These are phyloP conservation scores for Pasiphila rectangulata DNA, from an alignment of 2,888 invertebrate genomes.

Conservation along the genomic window DNA sequence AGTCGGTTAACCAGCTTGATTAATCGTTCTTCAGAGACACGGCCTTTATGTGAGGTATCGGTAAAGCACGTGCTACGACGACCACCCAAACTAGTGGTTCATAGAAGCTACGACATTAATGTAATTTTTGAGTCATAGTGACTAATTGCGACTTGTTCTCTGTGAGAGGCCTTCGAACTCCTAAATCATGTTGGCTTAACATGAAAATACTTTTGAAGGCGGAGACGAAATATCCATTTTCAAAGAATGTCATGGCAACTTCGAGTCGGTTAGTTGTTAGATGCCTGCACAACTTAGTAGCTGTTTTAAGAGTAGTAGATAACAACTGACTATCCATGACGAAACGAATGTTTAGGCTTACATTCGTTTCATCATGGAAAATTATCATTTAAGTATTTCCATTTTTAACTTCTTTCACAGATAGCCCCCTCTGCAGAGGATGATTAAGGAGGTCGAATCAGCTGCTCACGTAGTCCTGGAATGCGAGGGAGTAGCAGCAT, in stretches of 20 bases:
- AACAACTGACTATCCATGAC: not conserved
- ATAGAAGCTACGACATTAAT: conserved; percentile 22
- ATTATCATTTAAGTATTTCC: too few species aligned
- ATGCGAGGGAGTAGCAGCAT: too few species aligned
- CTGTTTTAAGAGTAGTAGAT: not conserved
- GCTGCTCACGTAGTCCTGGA: too few species aligned
- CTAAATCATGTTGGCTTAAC: not conserved
- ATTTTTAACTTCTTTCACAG: too few species aligned
- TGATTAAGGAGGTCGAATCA: too few species aligned
- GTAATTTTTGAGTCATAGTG: conserved; percentile 17
- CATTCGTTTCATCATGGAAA: too few species aligned
- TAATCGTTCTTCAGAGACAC: conserved; percentile 58
- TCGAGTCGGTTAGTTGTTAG: too few species aligned
- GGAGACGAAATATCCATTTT: too few species aligned
- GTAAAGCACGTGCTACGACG: conserved; percentile 31
- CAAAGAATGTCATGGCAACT: too few species aligned
- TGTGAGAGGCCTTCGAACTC: conserved; percentile 6
- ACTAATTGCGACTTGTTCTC: conserved; percentile 22
- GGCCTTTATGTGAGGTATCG: conserved; percentile 52
- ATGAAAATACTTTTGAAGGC: not conserved
- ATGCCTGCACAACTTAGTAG: too few species aligned
- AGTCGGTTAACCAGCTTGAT: conserved; percentile 68
- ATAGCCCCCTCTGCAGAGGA: too few species aligned
- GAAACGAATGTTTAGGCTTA: too few species aligned
- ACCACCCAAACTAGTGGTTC: conserved; percentile 31